Percentiles rank a stretch among this genome's conserved stretches.
Evolutionary conservation across 2,888 invertebrate species (phyloP).

Genomic region (Doris montereyensis): DNA sequence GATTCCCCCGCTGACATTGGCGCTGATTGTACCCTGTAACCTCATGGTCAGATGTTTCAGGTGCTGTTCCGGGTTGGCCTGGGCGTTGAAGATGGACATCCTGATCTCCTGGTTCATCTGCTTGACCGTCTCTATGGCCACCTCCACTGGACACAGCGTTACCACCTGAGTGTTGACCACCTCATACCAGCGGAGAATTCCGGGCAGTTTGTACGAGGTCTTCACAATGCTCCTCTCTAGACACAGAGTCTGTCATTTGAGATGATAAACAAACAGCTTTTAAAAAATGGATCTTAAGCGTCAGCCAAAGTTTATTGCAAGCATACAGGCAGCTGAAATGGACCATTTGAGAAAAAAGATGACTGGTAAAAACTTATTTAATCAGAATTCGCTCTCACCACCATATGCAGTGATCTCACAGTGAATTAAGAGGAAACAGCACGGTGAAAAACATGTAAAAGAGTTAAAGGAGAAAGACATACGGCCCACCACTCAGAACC

Average conservation of each 20-base stretch:
- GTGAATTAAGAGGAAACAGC: too few relatives aligned
- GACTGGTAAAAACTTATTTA: too few relatives aligned
- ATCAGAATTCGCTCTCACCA: too few relatives aligned
- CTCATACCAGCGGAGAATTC: slow-evolving; percentile 70
- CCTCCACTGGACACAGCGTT: slow-evolving; percentile 78
- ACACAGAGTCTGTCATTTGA: slow-evolving; percentile 69
- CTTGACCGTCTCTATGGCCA: slow-evolving; percentile 64
- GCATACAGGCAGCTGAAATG: too few relatives aligned
- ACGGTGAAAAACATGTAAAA: too few relatives aligned
- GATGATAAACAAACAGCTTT: too few relatives aligned
- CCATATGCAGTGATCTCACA: too few relatives aligned
- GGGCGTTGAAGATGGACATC: slow-evolving; percentile 85
- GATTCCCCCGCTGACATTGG: slow-evolving; percentile 70
- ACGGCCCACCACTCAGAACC: too few relatives aligned
- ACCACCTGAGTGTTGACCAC: slow-evolving; percentile 83
- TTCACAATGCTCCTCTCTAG: slow-evolving; percentile 65
- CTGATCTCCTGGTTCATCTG: slow-evolving; percentile 72
- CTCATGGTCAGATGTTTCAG: slow-evolving; percentile 67
- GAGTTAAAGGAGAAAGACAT: too few relatives aligned
- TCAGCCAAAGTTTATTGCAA: too few relatives aligned
- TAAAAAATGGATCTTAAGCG: too few relatives aligned
- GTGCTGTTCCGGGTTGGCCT: slow-evolving; percentile 72
- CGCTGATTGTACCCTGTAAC: slow-evolving; percentile 67
- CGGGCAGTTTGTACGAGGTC: slow-evolving; percentile 65
- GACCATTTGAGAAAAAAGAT: too few relatives aligned